Percentiles rank a stretch among this genome's conserved stretches.
Evolutionary conservation across 2,888 invertebrate species (phyloP).

Genomic region (Oscheius sp.): DNA sequence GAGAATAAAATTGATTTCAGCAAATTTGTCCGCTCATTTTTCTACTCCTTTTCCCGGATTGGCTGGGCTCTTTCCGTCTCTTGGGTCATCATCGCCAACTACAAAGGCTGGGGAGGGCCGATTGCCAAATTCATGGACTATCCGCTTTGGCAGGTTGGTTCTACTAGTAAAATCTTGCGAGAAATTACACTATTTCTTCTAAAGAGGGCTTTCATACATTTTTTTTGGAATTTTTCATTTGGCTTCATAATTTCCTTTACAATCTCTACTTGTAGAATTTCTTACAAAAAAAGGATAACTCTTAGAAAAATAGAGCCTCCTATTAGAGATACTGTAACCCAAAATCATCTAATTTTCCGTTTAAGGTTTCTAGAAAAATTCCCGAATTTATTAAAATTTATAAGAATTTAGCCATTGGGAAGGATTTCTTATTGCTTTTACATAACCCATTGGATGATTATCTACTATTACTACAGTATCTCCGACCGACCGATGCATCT

Average conservation of each 20-base stretch:
- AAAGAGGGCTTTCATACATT: neutral
- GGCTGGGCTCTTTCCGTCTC: conserved; percentile 71
- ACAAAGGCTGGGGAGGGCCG: conserved; percentile 71
- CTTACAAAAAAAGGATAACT: no score
- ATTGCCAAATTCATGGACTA: conserved; percentile 7
- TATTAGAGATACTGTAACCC: no score
- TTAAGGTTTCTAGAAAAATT: no score
- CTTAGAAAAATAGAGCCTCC: conserved; percentile 83
- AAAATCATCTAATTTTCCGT: no score
- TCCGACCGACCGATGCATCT: conserved; percentile 38
- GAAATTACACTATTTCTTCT: neutral
- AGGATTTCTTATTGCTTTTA: conserved; percentile 91
- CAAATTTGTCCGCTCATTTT: conserved; percentile 28
- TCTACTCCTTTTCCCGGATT: conserved; percentile 59
- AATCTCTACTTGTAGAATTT: conserved; percentile 36
- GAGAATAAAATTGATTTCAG: conserved; percentile 15
- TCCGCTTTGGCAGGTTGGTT: conserved; percentile 71
- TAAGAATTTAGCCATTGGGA: conserved; percentile 87
- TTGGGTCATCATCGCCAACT: conserved; percentile 73
- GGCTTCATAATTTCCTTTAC: neutral
- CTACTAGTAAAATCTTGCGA: neutral
- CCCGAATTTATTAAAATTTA: no score
- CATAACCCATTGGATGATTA: conserved; percentile 73
- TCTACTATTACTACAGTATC: conserved; percentile 36
- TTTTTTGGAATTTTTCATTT: neutral